Evolutionary conservation across 2,888 invertebrate genomes (phyloP).

Genomic region (Merodon equestris): DNA sequence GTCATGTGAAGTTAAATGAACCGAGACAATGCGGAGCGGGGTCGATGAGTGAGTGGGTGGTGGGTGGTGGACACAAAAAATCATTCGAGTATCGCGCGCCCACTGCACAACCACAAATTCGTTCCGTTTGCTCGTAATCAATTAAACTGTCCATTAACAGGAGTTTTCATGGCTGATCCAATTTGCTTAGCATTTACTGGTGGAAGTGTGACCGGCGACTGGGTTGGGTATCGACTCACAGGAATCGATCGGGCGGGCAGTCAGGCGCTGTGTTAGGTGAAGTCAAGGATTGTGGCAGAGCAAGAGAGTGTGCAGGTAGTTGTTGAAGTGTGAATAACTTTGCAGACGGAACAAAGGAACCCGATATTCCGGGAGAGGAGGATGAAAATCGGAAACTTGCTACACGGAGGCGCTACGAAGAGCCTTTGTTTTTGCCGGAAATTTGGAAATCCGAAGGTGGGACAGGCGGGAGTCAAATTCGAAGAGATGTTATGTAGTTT

Average conservation of each 20-base stretch:
- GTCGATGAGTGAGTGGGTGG: background rate
- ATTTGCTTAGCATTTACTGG: constrained; percentile 60
- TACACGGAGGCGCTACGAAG: background rate
- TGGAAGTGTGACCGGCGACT: constrained; percentile 6
- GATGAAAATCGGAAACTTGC: too few relatives aligned
- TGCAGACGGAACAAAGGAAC: too few relatives aligned
- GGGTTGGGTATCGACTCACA: too few relatives aligned
- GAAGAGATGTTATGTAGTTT: too few relatives aligned
- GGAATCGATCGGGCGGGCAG: too few relatives aligned
- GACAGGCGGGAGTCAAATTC: too few relatives aligned
- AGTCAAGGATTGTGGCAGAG: background rate
- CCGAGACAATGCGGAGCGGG: constrained; percentile 18
- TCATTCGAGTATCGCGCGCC: constrained; percentile 5
- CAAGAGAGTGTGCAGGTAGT: constrained; percentile 13
- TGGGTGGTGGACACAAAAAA: too few relatives aligned
- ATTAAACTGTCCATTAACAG: constrained; percentile 64
- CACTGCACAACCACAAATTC: constrained; percentile 44
- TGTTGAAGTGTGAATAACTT: constrained; percentile 27
- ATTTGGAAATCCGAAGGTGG: background rate
- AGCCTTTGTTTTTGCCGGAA: background rate
- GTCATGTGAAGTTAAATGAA: constrained; percentile 45
- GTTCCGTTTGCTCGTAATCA: constrained; percentile 58
- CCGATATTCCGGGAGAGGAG: too few relatives aligned
- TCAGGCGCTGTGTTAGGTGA: too few relatives aligned
- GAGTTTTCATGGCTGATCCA: constrained; percentile 60